Evolutionary conservation across 2,888 invertebrate genomes (phyloP).

Genomic region (Lasioglossum pauxillum): DNA sequence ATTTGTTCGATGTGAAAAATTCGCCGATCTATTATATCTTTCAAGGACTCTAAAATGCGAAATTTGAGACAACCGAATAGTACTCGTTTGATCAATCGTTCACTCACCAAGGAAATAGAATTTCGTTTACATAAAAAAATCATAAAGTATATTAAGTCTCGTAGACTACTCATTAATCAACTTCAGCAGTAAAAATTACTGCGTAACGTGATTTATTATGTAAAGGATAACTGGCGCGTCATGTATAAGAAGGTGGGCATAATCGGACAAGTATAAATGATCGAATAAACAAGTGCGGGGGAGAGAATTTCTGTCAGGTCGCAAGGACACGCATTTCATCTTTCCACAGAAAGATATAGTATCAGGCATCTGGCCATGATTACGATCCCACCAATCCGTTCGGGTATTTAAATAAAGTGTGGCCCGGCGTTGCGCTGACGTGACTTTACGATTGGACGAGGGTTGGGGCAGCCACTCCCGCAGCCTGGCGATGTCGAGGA

Average conservation of each 20-base stretch:
- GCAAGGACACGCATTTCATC: not conserved
- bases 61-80: not conserved
- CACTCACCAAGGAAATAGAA: not conserved
- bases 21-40: no score
- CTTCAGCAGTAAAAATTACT: not conserved
- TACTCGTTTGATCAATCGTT: not conserved
- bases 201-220: not conserved
- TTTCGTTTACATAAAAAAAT: not conserved
- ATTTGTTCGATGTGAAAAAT: no score
- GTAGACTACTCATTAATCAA: not conserved
- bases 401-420: conserved; percentile 58
- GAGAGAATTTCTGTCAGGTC: not conserved
- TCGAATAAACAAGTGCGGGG: not conserved
- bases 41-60: not conserved
- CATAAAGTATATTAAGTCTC: not conserved
- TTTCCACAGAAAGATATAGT: conserved; percentile 11
- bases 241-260: not conserved
- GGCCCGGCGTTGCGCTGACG: conserved; percentile 15
- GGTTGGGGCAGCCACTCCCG: conserved; percentile 4
- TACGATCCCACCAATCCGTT: conserved; percentile 46
- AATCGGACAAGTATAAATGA: not conserved
- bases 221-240: not conserved
- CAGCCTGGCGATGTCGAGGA: not conserved
- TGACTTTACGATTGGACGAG: conserved; percentile 49
- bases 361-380: conserved; percentile 32